Conservation (phyloP, 53 echinoderm and acorn worm species). For the Crossaster papposus region DNA sequence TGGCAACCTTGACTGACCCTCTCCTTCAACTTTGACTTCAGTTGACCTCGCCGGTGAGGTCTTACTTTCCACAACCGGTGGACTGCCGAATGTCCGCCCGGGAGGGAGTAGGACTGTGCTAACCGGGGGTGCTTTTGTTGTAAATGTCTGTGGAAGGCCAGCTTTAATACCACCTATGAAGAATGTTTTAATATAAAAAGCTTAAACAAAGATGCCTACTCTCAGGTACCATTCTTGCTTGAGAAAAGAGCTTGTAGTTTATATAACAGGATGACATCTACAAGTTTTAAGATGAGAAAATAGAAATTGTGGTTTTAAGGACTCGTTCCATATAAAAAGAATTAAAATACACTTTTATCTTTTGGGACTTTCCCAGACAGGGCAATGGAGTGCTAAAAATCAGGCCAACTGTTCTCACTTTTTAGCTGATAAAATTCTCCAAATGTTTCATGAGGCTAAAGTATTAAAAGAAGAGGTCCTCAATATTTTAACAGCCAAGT, state of each 20-base stretch:
- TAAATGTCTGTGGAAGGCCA: neutral
- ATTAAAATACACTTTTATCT: no score
- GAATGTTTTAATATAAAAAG: neutral
- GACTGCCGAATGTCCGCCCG: neutral
- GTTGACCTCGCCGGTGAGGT: slow-evolving; percentile 25
- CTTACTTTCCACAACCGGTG: slow-evolving; percentile 2
- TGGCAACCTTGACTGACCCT: slow-evolving; percentile 20
- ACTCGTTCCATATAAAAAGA: no score
- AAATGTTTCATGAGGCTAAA: no score
- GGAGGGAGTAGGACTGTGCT: neutral
- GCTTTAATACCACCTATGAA: neutral
- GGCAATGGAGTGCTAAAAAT: no score
- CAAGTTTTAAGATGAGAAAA: no score
- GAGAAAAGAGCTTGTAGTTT: neutral
- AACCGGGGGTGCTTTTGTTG: slow-evolving; percentile 17
- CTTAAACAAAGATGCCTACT: neutral
- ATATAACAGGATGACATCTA: no score
- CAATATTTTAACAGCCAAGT: no score
- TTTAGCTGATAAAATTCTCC: no score
- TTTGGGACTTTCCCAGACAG: no score
- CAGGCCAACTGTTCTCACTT: no score
- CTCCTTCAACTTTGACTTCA: slow-evolving; percentile 24
- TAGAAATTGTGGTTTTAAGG: no score
- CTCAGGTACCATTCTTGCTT: neutral
- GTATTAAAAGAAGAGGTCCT: no score